Base-by-base conservation (phyloP, 2,113 vertebrate genomes). In the Odocoileus virginianus region DNA sequence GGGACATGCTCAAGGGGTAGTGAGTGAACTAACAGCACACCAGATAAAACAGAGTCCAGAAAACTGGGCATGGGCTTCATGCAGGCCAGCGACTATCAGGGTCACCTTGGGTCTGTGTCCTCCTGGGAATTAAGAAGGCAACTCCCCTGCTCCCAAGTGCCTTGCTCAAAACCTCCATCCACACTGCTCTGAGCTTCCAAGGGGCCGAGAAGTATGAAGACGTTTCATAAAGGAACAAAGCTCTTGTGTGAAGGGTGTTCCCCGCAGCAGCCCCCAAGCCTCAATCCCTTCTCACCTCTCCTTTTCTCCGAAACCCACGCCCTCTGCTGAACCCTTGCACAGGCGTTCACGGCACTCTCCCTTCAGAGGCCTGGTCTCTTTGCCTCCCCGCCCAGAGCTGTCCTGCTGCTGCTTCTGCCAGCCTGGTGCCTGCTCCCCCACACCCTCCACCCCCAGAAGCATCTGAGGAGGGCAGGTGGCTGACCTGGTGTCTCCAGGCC, bases 191-290 rank as follows among this genome's bases (percentile, higher is more conserved):
- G 54, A 81, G 45, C 81, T 60, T 89, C 85, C 30, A 79, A 92
- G 83, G n/a, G 50, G 52, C 71, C 13, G 12, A 60, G 83, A 67
- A 67, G 5, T 36, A 11, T 2, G 28, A 95, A 36, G 78, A 87
- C 28, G 16, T 89, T 94, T 76, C 14, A 3, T 19, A 47, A 88
- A 85, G 87, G 54, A 50, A 52, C 47, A 79, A n/a, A 74, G 50
- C 19, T 74, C 54, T 33, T 9, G 30, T 4, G 14, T 2, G 2
- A 78, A 19, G 47, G 27, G 43, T 3, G 2, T 52, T 83, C 25
- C 52, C 28, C 14, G 2, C 7, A 3, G 61, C 1, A 2, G 67
- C 58, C 17, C 3, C 1, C 6, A 0, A 17, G 7, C 8, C 45
- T 45, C n/a, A 74, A 3, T 4, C 25, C 67, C 71, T 40, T 58